Evolutionary conservation across 2,797 vertebrate species (phyloP), one percentile per base, ranked within the genome.

Genomic region (Rallus crepitans): DNA sequence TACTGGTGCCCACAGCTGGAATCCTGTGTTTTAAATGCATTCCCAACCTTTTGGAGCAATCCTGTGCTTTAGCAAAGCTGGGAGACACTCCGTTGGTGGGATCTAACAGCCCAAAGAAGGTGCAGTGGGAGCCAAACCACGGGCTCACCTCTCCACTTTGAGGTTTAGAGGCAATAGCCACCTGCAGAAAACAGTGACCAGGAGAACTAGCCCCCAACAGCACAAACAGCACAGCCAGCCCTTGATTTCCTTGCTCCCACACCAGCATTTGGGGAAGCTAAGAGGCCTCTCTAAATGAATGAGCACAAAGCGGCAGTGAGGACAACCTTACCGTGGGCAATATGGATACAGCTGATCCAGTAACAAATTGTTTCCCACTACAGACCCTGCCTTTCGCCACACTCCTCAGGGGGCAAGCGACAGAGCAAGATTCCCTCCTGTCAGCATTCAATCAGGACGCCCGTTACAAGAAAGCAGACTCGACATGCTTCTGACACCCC

Each of bases 21-120:
- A 53, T 33, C 40, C 31, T 10, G 18, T 7, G 64, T 30, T 93
- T 80, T 57, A 53, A 93, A 78, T 75, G 92, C 0, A 0, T 61
- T 64, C 33, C 68, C 33, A 84, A 60, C 11, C 45, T 68, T 80
- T 45, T 18, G 11, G 50, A 82, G 64, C n/a, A 37, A 71, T 79
- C 60, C 60, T 35, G 48, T 35, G 87, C 71, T 53, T n/a, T 3
- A 31, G 63, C 7, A 4, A 91, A 66, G 47, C 83, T 94, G 65
- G 89, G 89, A 96, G 92, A 96, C 84, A 87, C 90, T 84, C 93
- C 93, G 86, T 84, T 94, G 92, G 95, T 87, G 79, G 60, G 61
- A 96, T 50, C n/a, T 77, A 45, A 95, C 60, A 80, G 68, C 89
- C 89, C 81, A 85, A 68, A 6, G 16, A 56, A 91, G 56, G 52